Evolutionary conservation across 23 tunicate genomes (phyloP), one percentile per base, ranked within the genome.

Genomic region (Trididemnum miniatum): DNA sequence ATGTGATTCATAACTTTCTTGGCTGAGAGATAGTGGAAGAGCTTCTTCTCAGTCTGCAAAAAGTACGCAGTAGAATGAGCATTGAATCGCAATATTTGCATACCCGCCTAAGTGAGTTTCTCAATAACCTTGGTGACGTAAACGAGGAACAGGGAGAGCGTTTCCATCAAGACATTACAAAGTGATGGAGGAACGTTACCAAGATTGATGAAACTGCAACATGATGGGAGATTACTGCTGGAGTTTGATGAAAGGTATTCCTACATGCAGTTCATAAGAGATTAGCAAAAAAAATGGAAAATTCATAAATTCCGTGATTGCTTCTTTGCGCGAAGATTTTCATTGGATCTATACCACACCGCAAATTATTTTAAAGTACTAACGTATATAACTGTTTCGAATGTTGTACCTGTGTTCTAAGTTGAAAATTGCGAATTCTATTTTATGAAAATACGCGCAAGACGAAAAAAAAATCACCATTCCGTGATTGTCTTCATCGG

Each of bases 141-240:
- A 74, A 27, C 26, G 80, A 74, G 60, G 60, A 74, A 31, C 60
- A 31, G 7, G 38, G 76, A 5, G 76, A 30, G 38, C 9, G 76
- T 69, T 69, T 29, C 76, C 38, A 69, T 69, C 76, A 74, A 60
- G 80, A 74, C 60, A 74, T 74, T n/a, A n/a, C 59, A 74, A 74
- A 74, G 30, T 37, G 80, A 20, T 74, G 37, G 76, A 74, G 39
- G 30, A 74, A 74, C 60, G 60, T 74, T 74, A 38, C 60, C 80
- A 74, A 74, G 60, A n/a, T 71, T n/a, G 76, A 74, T 74, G 80
- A 60, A 74, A 74, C 80, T 74, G 80, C 80, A 74, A 74, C 80
- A 74, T 74, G 80, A 74, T 74, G 80, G 80, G 31, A 74, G 80
- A 74, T 37, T 74, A 74, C 80, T 74, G 80, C 59, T 37, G 59